Percentiles rank a stretch among this genome's conserved stretches.
These are phyloP conservation scores for Mormyrus iriodes DNA, from an alignment of 2,113 vertebrate genomes.

Conservation along the genomic window DNA sequence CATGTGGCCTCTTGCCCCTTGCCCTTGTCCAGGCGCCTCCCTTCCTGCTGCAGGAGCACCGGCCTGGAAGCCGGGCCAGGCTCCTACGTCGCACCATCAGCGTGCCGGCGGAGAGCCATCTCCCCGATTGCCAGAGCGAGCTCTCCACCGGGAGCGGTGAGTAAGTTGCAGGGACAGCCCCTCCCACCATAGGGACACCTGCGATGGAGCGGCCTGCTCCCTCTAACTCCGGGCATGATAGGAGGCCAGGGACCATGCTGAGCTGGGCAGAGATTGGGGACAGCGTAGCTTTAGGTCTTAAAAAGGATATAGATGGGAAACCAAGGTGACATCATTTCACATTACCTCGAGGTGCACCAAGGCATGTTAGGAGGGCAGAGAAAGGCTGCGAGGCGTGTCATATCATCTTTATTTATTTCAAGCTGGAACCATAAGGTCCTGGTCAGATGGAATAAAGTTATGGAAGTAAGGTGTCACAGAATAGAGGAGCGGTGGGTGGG, in stretches of 20 bases:
- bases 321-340: neutral
- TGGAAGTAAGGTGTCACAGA: neutral
- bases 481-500: neutral
- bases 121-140: slow-evolving; percentile 56
- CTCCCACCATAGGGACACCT: neutral
- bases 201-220: neutral
- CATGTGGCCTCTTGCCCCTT: neutral
- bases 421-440: neutral
- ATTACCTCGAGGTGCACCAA: neutral
- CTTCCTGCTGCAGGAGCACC: slow-evolving; percentile 51
- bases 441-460: neutral
- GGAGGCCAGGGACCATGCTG: neutral
- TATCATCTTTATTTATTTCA: neutral
- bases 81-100: slow-evolving; percentile 69
- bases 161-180: slow-evolving; percentile 28
- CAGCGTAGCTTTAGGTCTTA: neutral
- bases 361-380: neutral
- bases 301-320: neutral
- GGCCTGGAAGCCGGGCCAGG: slow-evolving; percentile 49
- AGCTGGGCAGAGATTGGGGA: neutral
- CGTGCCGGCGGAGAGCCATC: slow-evolving; percentile 65
- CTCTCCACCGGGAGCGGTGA: slow-evolving; percentile 59
- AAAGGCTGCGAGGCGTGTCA: neutral
- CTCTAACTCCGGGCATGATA: neutral
- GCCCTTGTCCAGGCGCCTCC: slow-evolving; percentile 30